Base-by-base conservation (phyloP, 1,140 invertebrate genomes). In the Pseudomyrmex cubaensis region DNA sequence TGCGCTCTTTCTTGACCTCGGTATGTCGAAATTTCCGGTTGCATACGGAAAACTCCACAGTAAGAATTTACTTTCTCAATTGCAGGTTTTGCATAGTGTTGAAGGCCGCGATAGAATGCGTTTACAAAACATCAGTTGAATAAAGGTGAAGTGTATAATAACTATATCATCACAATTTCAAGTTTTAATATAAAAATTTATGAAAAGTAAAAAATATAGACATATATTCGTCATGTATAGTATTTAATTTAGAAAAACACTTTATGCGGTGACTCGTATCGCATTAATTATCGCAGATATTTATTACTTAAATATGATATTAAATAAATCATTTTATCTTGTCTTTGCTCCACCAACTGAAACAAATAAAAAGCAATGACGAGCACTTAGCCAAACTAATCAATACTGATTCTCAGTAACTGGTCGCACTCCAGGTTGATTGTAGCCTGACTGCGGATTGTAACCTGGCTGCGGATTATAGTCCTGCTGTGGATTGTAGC, bases 401-500 rank as follows among this genome's bases (percentile, higher is more conserved):
- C 70, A 92, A 83, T 93, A 93, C 75, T 94, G 90, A 64, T 89
- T 89, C 73, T 94, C 93, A 15, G 88, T 92, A 20, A 94, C 93
- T 0, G 93, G 93, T 25, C 85, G 89, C 20, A 59, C 52, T 2
- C 83, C 85, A 56, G 67, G 44, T 20, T 86, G 87, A 62, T 74
- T 74, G 1, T 54, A 35, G 1, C 59, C 77, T 10, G 67, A 0
- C 8, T 83, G 48, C 54, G 84, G 85, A 13, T 57, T 78, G 57
- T 86, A 82, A 0, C 9, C 61, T 15, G 20, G 72, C 5, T 64
- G 61, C 25, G 64, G 74, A 13, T 75, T 13, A 9, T 87, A 87
- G 2, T 13, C 17, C 0, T 61, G 63, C 20, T 57, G 61, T 0
- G 50, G 50, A 22, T 64, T 85, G 88, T 75, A 62, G 17, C 8